These are phyloP conservation scores for Thamnophis elegans DNA, from an alignment of 2,797 vertebrate species.

Conservation along the genomic window DNA sequence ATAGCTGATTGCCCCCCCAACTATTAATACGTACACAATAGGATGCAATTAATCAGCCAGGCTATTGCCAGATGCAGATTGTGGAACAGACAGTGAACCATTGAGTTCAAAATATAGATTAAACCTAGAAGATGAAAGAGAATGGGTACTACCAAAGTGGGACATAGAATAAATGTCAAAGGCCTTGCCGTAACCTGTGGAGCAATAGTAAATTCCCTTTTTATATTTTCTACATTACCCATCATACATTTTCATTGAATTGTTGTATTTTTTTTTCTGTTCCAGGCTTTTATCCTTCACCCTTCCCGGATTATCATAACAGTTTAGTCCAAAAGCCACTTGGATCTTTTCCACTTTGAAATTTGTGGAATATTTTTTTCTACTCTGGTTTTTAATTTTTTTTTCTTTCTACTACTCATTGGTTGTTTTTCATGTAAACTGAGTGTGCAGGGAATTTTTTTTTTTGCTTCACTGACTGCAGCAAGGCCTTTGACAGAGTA, in stretches of 20 bases:
- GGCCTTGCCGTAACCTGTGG: neutral
- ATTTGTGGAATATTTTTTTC: neutral
- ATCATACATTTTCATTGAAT: neutral
- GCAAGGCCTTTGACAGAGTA: neutral
- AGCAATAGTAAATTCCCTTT: neutral
- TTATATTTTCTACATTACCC: neutral
- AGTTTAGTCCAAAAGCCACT: neutral
- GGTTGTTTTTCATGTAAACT: neutral
- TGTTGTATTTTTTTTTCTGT: neutral
- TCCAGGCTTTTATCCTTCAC: neutral
- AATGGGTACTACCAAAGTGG: neutral
- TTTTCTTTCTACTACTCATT: neutral
- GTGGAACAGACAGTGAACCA: neutral
- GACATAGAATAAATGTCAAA: neutral
- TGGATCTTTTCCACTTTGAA: neutral
- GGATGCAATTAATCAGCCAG: neutral
- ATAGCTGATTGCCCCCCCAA: neutral
- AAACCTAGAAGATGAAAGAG: neutral
- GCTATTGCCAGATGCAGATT: neutral
- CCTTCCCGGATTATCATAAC: neutral
- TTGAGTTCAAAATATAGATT: neutral
- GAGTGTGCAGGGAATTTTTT: neutral
- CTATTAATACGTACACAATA: neutral
- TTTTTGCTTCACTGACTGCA: neutral
- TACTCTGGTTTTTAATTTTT: neutral